Base-by-base conservation (phyloP, 2,888 invertebrate species). In the Diogma glabrata region DNA sequence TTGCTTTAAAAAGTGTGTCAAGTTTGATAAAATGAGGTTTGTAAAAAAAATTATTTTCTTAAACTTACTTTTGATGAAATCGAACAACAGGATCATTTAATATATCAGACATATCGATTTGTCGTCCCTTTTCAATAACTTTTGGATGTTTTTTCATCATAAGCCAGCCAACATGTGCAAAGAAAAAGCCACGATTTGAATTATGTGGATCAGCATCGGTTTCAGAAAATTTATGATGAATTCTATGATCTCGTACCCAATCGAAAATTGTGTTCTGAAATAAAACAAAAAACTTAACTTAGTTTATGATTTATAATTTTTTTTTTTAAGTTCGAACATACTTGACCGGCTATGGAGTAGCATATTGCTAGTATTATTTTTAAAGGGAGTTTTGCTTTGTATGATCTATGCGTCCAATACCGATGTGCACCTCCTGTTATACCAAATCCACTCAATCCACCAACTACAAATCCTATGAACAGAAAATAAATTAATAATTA, bases 121-220 rank as follows among this genome's bases (percentile, higher is more conserved):
- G 78, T 50, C 74, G 75, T 22, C 94, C 93, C 61, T 85, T 82
- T 19, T 72, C 72, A 47, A 84, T 71, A 2, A 94, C 90, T 53
- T 87, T 84, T 0, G 90, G 89, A 66, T 92, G 92, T 66, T 94
- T 93, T 60, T 79, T 79, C 78, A 84, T 80, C 82, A 87, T 83
- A 19, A 94, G 74, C 95, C 94, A 95, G 19, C 94, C 94, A 30
- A 92, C 81, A 65, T 95, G 94, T 0, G 93, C 76, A 71, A 93
- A 95, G 72, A 89, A 90, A 70, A 95, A 92, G 0, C 92, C 92
- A 7, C 88, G 75, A 51, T 77, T 77, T 4, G 82, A 80, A 65
- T 89, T 82, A 64, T 89, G 89, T 0, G 89, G 89, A 70, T 90
- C 89, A 0, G 87, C 88, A 57, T 82, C 76, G 0, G 86, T 87